Percentiles rank a stretch among this genome's conserved stretches.
phyloP scores from a whole-genome alignment of 2,797 vertebrate species.

The Mionectes olivaceus region DNA sequence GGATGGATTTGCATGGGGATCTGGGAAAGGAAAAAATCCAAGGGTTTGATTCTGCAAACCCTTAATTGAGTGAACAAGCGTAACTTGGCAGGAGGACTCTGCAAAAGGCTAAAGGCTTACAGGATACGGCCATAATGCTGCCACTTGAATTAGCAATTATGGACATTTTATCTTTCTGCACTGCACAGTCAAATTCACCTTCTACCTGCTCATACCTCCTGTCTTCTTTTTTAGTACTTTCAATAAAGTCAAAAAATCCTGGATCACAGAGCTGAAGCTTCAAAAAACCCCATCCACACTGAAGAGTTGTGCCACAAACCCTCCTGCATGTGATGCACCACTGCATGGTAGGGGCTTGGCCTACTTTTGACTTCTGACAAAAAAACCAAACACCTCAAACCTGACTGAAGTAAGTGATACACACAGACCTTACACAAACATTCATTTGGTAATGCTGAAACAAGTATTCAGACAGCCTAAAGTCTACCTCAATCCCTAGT shows the following conservation, averaged over 20 bases:
- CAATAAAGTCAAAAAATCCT: neutral
- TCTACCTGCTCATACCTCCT: neutral
- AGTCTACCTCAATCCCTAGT: neutral
- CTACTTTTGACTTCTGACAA: neutral
- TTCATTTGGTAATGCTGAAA: neutral
- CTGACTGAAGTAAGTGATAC: neutral
- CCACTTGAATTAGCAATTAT: neutral
- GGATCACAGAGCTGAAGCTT: neutral
- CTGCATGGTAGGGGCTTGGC: neutral
- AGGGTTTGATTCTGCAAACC: constrained; percentile 61
- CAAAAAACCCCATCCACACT: neutral
- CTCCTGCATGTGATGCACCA: accelerated
- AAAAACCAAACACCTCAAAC: neutral
- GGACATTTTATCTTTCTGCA: neutral
- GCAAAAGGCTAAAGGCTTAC: neutral
- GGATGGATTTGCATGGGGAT: constrained; percentile 72
- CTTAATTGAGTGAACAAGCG: neutral
- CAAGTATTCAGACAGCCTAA: neutral
- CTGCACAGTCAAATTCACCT: neutral
- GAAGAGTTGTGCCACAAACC: neutral
- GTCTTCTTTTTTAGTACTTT: neutral
- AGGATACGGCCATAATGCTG: neutral
- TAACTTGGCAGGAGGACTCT: neutral
- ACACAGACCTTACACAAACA: neutral
- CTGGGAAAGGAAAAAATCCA: constrained; percentile 71